Base-by-base conservation (phyloP, 1,140 invertebrate genomes). In the Diabrotica virgifera region DNA sequence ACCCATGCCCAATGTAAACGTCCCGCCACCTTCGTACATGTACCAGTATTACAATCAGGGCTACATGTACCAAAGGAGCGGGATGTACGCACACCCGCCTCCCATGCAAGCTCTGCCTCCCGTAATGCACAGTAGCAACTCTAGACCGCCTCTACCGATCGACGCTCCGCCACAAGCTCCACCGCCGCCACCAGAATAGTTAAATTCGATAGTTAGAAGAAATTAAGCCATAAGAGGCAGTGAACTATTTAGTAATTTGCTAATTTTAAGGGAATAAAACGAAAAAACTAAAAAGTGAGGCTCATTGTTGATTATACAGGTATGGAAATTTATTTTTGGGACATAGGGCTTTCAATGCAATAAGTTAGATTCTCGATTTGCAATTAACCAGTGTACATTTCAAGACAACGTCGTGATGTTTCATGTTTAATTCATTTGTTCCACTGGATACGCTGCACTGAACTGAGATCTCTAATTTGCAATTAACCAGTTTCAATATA, bases 131-230 rank as follows among this genome's bases (percentile, higher is more conserved):
- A 36, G 35, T 52, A 55, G 11, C 24, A 59, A 51, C 12, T 13
- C 63, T 36, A 74, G 74, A 36, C 80, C 81, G 0, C 81, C 80
- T 0, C 69, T 82, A 52, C 82, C 82, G 5, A 74, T 70, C 55
- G 81, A 78, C 14, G 81, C 82, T 14, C 82, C 81, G 5, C 82
- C 82, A 10, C 62, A 75, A 12, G 74, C 71, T 55, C 81, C 80
- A 1, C 81, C 82, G 5, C 81, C 82, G 6, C 81, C 81, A 4
- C 81, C 81, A 24, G 82, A 81, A 11, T 79, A 79, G 63, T 80
- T 75, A 54, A 12, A 54, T 24, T 24, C 24, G 24, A 24, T 24
- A 24, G 24, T 24, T 24, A 11, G 14, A 24, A 9, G 46, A 10
- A 51, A 10, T 51, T 2, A 51, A 9, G 9, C 51, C 10, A 12